phyloP scores from a whole-genome alignment of 2,888 invertebrate genomes.

The Elegia similella region DNA sequence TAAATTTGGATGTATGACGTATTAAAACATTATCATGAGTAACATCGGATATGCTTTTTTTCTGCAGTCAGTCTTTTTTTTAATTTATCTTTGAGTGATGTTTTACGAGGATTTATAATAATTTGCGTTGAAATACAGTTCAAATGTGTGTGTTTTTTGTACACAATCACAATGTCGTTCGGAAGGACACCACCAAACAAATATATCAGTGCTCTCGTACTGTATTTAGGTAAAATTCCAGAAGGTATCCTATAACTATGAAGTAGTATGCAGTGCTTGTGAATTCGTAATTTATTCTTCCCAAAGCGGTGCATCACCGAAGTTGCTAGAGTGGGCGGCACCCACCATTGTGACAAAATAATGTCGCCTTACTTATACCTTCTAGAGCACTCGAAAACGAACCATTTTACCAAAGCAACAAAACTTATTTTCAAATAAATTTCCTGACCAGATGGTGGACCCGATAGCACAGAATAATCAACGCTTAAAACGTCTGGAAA shows the following conservation, averaged over 20 bases:
- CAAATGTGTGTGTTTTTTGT: too few species aligned
- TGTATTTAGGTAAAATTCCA: slow-evolving; percentile 43
- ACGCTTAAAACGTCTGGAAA: slow-evolving; percentile 81
- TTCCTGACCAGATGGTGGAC: slow-evolving; percentile 65
- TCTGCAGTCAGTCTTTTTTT: too few species aligned
- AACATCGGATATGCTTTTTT: too few species aligned
- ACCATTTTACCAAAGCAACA: slow-evolving; percentile 46
- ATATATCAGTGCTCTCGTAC: too few species aligned
- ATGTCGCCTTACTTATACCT: slow-evolving; percentile 65
- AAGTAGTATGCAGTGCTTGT: slow-evolving; percentile 61
- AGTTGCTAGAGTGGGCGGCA: slow-evolving; percentile 73
- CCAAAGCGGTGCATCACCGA: slow-evolving; percentile 78
- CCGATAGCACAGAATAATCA: slow-evolving; percentile 80
- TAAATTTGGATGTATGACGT: too few species aligned
- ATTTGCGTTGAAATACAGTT: too few species aligned
- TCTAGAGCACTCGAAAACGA: slow-evolving; percentile 45
- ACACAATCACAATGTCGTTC: too few species aligned
- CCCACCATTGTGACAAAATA: slow-evolving; percentile 81
- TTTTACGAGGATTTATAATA: too few species aligned
- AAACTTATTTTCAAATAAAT: slow-evolving; percentile 44
- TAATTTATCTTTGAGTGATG: too few species aligned
- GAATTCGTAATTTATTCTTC: slow-evolving; percentile 75
- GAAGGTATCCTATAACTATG: slow-evolving; percentile 51
- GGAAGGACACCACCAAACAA: too few species aligned
- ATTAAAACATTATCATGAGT: too few species aligned